Percentiles rank a stretch among this genome's conserved stretches.
Evolutionary conservation across 2,797 vertebrate species (phyloP).

Genomic region (Acrossocheilus fasciatus): DNA sequence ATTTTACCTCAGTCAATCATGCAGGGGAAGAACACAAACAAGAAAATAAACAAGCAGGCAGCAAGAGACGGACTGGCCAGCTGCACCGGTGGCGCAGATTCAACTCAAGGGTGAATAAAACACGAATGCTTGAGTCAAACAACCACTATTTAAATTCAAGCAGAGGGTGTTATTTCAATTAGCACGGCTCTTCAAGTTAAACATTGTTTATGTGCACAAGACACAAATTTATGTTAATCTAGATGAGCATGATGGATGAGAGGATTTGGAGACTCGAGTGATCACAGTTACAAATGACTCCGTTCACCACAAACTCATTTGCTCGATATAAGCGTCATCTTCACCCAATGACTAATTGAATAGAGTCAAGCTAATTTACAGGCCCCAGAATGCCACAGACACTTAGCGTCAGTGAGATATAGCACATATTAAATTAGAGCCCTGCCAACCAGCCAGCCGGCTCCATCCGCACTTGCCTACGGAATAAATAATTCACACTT

Average conservation of each 20-base stretch:
- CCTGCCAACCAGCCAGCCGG: slow-evolving; percentile 44
- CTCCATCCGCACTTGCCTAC: slow-evolving; percentile 40
- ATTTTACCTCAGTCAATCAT: slow-evolving; percentile 36
- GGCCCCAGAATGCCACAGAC: slow-evolving; percentile 61
- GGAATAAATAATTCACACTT: slow-evolving; percentile 36
- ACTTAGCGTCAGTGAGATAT: slow-evolving; percentile 64
- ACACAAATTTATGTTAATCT: slow-evolving; percentile 23
- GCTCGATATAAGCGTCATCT: slow-evolving; percentile 54
- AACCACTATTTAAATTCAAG: slow-evolving; percentile 1
- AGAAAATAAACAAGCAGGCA: slow-evolving; percentile 35
- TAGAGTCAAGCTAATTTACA: slow-evolving; percentile 64
- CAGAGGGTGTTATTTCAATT: slow-evolving; percentile 11
- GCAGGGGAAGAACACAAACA: neutral
- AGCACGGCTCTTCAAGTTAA: neutral
- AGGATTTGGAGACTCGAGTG: slow-evolving; percentile 44
- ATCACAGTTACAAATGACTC: slow-evolving; percentile 52
- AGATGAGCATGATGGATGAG: slow-evolving; percentile 45
- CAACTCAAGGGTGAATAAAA: slow-evolving; percentile 11
- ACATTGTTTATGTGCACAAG: slow-evolving; percentile 25
- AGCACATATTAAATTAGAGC: slow-evolving; percentile 63
- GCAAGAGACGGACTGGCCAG: slow-evolving; percentile 30
- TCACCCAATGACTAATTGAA: slow-evolving; percentile 67
- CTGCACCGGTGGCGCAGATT: neutral
- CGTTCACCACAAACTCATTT: slow-evolving; percentile 39
- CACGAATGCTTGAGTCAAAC: neutral